phyloP scores from a whole-genome alignment of 2,797 vertebrate genomes.

The Pseudomugil gertrudae region DNA sequence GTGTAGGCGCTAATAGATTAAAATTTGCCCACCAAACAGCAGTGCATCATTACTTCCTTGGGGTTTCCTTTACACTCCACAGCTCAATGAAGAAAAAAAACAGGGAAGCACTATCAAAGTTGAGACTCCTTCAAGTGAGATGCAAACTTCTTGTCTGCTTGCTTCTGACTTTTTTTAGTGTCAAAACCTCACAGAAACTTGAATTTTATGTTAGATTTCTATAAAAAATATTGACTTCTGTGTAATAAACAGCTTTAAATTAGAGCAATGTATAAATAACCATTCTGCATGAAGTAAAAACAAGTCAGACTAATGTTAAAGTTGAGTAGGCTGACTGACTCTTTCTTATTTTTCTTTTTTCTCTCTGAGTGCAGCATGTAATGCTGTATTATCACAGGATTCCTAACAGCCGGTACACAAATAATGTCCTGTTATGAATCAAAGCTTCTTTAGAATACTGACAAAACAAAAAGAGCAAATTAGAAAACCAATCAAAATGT shows the following conservation, averaged over 20 bases:
- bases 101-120: constrained; percentile 18
- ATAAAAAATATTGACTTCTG: neutral
- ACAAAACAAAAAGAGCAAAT: too few relatives aligned
- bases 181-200: neutral
- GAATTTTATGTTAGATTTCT: constrained; percentile 1
- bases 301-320: neutral
- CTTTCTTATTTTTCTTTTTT: neutral
- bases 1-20: constrained; percentile 48
- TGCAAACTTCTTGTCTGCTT: neutral
- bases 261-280: too few relatives aligned
- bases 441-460: too few relatives aligned
- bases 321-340: neutral
- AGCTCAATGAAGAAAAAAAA: constrained; percentile 33
- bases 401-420: neutral
- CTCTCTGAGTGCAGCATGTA: neutral
- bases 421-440: too few relatives aligned
- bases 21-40: constrained; percentile 26
- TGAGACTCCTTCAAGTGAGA: constrained; percentile 18
- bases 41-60: constrained; percentile 12
- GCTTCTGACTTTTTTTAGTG: neutral
- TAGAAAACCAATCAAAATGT: too few relatives aligned
- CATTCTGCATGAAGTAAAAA: too few relatives aligned
- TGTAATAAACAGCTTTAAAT: too few relatives aligned
- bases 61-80: constrained; percentile 9
- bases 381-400: neutral